A percentile compares a stretch with the other conserved stretches of the same genome.
phyloP scores from a whole-genome alignment of 2,797 vertebrate genomes.

The Botia almorhae region DNA sequence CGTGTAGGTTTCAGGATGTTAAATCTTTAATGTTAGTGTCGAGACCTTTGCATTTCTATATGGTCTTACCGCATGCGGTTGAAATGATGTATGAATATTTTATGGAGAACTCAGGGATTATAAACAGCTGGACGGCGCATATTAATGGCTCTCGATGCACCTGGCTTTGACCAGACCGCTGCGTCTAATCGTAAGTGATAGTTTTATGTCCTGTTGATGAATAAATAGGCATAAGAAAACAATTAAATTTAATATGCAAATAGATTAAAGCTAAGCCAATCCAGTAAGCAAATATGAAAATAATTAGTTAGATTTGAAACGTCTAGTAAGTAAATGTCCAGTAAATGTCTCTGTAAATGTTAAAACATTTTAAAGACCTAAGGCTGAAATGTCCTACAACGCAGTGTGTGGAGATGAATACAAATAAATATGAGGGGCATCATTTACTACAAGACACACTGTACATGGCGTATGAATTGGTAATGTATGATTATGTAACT shows the following conservation, averaged over 20 bases:
- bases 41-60: neutral
- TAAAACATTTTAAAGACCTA: too few species aligned
- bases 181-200: neutral
- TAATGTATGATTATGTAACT: neutral
- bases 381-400: too few species aligned
- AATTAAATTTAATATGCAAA: neutral
- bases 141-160: neutral
- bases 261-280: neutral
- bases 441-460: neutral
- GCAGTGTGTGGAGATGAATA: too few species aligned
- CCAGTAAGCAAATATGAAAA: conserved; percentile 9
- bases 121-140: neutral
- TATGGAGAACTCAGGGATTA: neutral
- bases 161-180: neutral
- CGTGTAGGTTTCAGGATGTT: neutral
- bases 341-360: too few species aligned
- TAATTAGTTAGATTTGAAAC: neutral
- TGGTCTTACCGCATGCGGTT: neutral
- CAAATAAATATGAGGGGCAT: too few species aligned
- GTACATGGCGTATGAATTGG: neutral
- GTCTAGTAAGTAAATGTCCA: too few species aligned
- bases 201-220: neutral
- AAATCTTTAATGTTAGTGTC: neutral
- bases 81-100: conserved; percentile 13
- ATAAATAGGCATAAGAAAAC: neutral